Evolutionary conservation across 2,888 invertebrate genomes (phyloP), one percentile per base, ranked within the genome.

Genomic region (Catotricha subobsoleta): DNA sequence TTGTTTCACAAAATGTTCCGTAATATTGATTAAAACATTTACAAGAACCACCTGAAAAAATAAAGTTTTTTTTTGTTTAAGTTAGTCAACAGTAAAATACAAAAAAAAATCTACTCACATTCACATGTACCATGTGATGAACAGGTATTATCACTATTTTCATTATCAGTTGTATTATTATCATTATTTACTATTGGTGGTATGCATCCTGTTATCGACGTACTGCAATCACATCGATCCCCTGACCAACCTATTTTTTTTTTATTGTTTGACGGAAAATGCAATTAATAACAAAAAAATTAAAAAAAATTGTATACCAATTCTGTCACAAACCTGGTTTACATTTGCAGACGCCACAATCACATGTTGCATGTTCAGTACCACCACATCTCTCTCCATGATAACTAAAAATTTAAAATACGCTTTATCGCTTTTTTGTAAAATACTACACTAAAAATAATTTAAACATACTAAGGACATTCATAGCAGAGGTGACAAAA

Each of bases 51-150:
- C n/a, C n/a, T n/a, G n/a, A n/a, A n/a, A n/a, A 12, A 25, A 25
- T 25, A 5, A 25, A 9, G 5, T 25, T 7, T 3, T 27, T 13
- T 13, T 21, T 21, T 10, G 9, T 18, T 40, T 13, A 16, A 7
- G 19, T 23, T 12, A 25, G 25, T 25, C 5, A 9, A 33, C 8
- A 10, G 10, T 9, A 16, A 12, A 25, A 25, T 12, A 30, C 8
- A 18, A 37, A 35, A 36, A 25, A 25, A 25, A 5, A 5, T 25
- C 5, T 25, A 7, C 25, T 23, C 9, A n/a, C 97, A 98, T 34
- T 76, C 74, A 58, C 98, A 98, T 42, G 70, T 71, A 2, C 97
- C 97, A 59, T 88, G 76, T 1, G 83, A 86, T 42, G 81, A 81
- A 65, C 81, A 81, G 35, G 78, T 68, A 51, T 74, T 69, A 12